These are phyloP conservation scores for Forpus xanthops DNA, from an alignment of 2,797 vertebrate species.

Conservation along the genomic window DNA sequence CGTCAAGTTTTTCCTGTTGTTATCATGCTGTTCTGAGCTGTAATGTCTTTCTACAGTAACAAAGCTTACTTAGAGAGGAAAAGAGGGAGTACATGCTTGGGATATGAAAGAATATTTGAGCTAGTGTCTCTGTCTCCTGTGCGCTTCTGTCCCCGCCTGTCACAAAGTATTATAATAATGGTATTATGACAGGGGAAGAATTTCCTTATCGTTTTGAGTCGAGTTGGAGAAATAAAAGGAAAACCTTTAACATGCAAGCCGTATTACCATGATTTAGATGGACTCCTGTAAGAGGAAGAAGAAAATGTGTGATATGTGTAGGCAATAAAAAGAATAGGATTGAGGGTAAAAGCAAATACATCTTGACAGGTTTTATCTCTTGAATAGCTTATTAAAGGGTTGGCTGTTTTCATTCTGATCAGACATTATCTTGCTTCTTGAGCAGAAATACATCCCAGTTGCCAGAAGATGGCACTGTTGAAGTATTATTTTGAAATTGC, in stretches of 20 bases:
- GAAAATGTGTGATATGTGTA: not conserved
- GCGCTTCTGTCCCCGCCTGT: not conserved
- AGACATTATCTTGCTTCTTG: not conserved
- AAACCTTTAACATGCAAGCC: not conserved
- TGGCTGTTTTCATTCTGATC: not conserved
- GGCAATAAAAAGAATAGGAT: not conserved
- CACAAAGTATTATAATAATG: not conserved
- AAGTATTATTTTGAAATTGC: conserved; percentile 11
- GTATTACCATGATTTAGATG: not conserved
- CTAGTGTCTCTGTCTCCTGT: not conserved
- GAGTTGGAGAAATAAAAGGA: not conserved
- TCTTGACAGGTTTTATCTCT: not conserved
- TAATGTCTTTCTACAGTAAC: not conserved
- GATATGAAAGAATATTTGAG: not conserved
- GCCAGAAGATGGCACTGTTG: conserved; percentile 80
- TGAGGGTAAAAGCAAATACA: not conserved
- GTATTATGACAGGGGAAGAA: not conserved
- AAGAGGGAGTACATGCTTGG: not conserved
- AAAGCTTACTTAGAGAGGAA: not conserved
- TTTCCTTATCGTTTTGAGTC: not conserved
- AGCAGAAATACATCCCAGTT: not conserved
- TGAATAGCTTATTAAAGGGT: not conserved
- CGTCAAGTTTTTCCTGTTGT: not conserved
- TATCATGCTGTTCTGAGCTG: not conserved
- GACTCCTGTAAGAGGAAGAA: not conserved